A percentile compares a stretch with the other conserved stretches of the same genome.
Conservation (phyloP, 35 echinoderm and acorn worm species). For the Ophiothrix spiculata region DNA sequence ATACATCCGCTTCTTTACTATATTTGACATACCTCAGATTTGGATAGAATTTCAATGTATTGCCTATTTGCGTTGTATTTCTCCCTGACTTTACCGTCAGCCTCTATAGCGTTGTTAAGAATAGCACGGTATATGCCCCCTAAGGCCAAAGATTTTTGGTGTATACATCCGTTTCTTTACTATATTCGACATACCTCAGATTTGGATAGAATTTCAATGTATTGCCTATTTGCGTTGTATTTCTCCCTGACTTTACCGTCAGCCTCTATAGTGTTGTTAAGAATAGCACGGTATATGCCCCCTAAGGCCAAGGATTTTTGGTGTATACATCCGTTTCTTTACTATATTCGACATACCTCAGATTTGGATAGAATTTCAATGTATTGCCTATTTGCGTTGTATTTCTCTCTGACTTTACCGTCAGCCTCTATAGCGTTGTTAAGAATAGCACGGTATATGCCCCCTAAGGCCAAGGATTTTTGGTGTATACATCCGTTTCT, state of each 20-base stretch:
- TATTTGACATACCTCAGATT: conserved; percentile 58
- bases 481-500: no score
- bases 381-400: conserved; percentile 47
- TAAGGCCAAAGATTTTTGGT: no score
- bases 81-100: conserved; percentile 73
- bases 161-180: no score
- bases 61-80: conserved; percentile 68
- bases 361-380: conserved; percentile 72
- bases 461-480: no score
- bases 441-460: conserved; percentile 77
- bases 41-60: conserved; percentile 70
- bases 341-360: conserved; percentile 62
- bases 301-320: no score
- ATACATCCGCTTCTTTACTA: no score
- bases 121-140: conserved; percentile 73
- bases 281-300: conserved; percentile 66
- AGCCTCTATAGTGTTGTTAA: conserved; percentile 91
- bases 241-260: conserved; percentile 78
- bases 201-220: conserved; percentile 69
- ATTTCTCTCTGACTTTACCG: conserved; percentile 76
- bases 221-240: conserved; percentile 55
- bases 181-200: conserved; percentile 51
- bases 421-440: conserved; percentile 97
- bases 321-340: no score
- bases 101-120: conserved; percentile 92